These are phyloP conservation scores for Pristionchus entomophagus DNA, from an alignment of 2,888 invertebrate genomes.

Conservation along the genomic window DNA sequence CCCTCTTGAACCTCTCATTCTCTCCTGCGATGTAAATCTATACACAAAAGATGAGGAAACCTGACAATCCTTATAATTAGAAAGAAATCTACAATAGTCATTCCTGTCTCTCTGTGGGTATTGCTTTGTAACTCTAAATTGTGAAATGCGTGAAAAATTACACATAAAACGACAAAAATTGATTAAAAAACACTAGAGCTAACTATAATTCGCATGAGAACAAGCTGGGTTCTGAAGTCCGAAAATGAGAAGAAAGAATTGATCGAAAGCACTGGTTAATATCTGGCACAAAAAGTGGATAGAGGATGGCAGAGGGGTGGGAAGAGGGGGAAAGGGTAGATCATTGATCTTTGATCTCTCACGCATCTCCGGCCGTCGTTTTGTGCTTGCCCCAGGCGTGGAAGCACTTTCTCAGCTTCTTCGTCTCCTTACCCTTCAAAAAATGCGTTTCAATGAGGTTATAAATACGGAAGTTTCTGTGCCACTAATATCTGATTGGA, in stretches of 20 bases:
- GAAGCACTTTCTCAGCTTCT: slow-evolving; percentile 96
- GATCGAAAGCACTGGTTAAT: not conserved
- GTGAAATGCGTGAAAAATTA: slow-evolving; percentile 22
- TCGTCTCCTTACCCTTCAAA: slow-evolving; percentile 88
- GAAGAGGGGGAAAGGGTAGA: not conserved
- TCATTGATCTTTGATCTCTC: slow-evolving; percentile 38
- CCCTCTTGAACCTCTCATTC: not conserved
- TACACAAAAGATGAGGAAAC: not conserved
- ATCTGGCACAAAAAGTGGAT: not conserved
- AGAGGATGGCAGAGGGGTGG: not conserved
- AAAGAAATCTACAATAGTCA: not conserved
- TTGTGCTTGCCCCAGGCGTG: slow-evolving; percentile 97
- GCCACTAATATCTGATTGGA: not conserved
- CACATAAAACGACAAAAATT: not conserved
- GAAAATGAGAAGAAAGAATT: too few species aligned
- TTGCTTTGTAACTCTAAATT: slow-evolving; percentile 12
- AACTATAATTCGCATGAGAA: slow-evolving; percentile 13
- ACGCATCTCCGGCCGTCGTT: slow-evolving; percentile 80
- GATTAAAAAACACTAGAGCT: not conserved
- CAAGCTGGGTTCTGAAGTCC: not conserved
- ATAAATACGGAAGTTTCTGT: not conserved
- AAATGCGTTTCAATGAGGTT: not conserved
- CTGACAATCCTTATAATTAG: slow-evolving; percentile 18
- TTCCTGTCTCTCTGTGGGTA: slow-evolving; percentile 26
- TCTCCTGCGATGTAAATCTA: not conserved